Evolutionary conservation across 2,113 vertebrate genomes (phyloP), one percentile per base, ranked within the genome.

Genomic region (Poeciliopsis prolifica): DNA sequence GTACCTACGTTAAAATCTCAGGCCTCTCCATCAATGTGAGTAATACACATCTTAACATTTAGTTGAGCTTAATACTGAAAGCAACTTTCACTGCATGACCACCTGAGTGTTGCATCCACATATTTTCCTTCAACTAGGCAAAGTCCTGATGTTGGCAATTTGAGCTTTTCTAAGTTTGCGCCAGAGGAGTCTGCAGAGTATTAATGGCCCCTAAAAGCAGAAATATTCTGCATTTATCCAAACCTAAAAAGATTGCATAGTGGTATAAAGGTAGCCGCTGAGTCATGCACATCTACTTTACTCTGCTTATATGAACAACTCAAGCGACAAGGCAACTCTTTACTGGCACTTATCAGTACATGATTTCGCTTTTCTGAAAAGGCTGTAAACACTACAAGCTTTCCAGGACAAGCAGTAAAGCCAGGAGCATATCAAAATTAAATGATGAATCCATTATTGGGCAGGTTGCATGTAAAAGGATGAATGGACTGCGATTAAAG

Each of bases 361-460:
- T 12, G 6, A n/a, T 48, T 48, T 63, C 60, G 62, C 63, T 64
- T 78, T 83, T 69, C 76, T 75, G 68, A 74, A 86, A 80, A 15
- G 19, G 51, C n/a, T 17, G 51, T 77, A 78, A 73, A 73, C n/a
- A 70, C 67, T 29, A 28, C 61, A 26, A 75, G 72, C 78, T 61
- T 83, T 65, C 64, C 48, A 73, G 58, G 83, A 67, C 60, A 68
- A 86, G 79, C 61, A 68, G 81, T 72, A 67, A 75, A 37, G 83
- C 79, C 68, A 6, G n/a, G 37, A 65, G 62, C 42, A 48, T 75
- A 85, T 87, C 65, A 79, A 87, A 86, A 82, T 87, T 42, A 84
- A 89, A 91, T 72, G 80, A 84, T 77, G 51, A 67, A 88, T 90
- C 70, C 68, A 87, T 88, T 82, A 89, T 80, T 88, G 83, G 88